These are phyloP conservation scores for Araneus ventricosus DNA, from an alignment of 1,140 invertebrate species.

Conservation along the genomic window DNA sequence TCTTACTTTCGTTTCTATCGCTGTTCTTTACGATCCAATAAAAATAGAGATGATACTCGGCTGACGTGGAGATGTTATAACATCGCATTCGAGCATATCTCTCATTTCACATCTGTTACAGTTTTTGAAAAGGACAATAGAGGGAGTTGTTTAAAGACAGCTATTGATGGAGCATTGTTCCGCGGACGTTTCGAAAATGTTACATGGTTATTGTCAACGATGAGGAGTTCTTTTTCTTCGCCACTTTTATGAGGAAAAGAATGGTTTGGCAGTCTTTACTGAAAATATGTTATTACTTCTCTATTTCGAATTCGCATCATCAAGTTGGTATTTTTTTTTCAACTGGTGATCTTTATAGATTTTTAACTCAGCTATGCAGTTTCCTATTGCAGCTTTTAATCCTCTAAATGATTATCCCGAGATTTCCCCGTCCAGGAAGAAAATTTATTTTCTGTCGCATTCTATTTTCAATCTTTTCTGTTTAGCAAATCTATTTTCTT, in stretches of 20 bases:
- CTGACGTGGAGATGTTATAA: background rate
- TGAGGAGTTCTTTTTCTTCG: background rate
- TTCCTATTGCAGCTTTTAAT: too few relatives aligned
- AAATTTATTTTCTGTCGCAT: too few relatives aligned
- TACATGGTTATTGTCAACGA: conserved; percentile 32
- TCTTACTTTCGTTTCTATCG: background rate
- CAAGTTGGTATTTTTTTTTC: background rate
- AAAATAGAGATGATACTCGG: background rate
- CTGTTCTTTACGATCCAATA: background rate
- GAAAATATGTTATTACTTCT: background rate
- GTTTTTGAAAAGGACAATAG: background rate
- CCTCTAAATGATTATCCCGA: too few relatives aligned
- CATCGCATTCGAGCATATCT: conserved; percentile 1
- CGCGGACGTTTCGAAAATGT: background rate
- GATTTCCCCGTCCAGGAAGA: too few relatives aligned
- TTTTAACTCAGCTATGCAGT: too few relatives aligned
- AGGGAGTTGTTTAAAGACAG: background rate
- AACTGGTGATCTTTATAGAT: background rate
- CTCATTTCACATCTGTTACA: background rate
- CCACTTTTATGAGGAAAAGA: background rate
- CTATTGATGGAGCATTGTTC: background rate
- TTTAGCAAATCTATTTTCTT: too few relatives aligned
- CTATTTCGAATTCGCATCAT: background rate
- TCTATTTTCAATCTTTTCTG: too few relatives aligned
- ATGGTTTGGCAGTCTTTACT: background rate